A percentile compares a stretch with the other conserved stretches of the same genome.
These are phyloP conservation scores for Taphrorychus bicolor DNA, from an alignment of 2,888 invertebrate genomes.

Conservation along the genomic window DNA sequence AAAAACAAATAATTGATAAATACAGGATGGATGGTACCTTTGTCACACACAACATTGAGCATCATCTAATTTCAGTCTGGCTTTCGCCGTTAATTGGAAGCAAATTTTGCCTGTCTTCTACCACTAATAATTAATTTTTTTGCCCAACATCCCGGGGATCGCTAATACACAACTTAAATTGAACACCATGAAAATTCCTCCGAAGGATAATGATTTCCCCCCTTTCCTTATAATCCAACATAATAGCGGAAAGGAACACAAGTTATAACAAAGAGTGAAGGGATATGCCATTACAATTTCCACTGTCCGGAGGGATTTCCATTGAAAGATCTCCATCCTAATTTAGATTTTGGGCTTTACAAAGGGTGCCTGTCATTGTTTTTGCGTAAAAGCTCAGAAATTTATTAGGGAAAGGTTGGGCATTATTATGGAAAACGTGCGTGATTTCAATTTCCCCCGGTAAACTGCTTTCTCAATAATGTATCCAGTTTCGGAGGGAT, in stretches of 20 bases:
- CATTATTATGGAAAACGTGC: slow-evolving; percentile 20
- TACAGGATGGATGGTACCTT: too few relatives aligned
- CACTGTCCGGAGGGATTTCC: slow-evolving; percentile 19
- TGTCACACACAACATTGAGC: too few relatives aligned
- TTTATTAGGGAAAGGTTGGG: slow-evolving; percentile 7
- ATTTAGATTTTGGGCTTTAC: slow-evolving; percentile 19
- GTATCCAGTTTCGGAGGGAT: background rate
- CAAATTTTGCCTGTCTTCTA: too few relatives aligned
- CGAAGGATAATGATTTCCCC: background rate
- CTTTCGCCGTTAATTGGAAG: too few relatives aligned
- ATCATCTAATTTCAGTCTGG: too few relatives aligned
- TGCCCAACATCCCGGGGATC: background rate
- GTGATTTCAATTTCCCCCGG: slow-evolving; percentile 18
- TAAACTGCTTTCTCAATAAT: background rate
- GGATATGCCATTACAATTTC: slow-evolving; percentile 8
- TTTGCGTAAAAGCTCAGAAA: slow-evolving; percentile 22
- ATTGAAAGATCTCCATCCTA: slow-evolving; percentile 21
- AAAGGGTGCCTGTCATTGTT: slow-evolving; percentile 17
- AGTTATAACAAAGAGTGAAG: slow-evolving; percentile 3
- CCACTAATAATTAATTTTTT: background rate
- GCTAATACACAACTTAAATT: background rate
- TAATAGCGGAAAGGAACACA: background rate
- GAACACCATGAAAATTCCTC: background rate
- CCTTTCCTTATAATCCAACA: background rate
- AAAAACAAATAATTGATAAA: too few relatives aligned